These are phyloP conservation scores for Dicaeum eximium DNA, from an alignment of 2,113 vertebrate species.

Conservation along the genomic window DNA sequence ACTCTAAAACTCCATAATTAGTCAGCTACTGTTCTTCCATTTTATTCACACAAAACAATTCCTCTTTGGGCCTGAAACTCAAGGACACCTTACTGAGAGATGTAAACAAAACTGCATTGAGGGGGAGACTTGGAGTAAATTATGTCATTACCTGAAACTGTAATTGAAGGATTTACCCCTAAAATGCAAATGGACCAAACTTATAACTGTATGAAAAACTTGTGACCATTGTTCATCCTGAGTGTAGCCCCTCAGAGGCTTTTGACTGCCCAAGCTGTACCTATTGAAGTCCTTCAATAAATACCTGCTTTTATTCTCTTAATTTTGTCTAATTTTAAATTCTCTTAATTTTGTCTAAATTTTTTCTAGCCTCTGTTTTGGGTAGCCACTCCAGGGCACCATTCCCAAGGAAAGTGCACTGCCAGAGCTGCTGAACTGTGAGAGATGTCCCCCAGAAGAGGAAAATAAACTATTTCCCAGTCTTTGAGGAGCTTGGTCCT, in stretches of 20 bases:
- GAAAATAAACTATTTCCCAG: background rate
- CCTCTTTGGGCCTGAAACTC: background rate
- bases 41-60: background rate
- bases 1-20: background rate
- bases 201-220: background rate
- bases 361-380: background rate
- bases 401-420: background rate
- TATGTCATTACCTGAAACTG: background rate
- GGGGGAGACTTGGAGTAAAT: background rate
- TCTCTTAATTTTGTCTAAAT: background rate
- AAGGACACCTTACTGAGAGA: background rate
- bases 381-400: too few species aligned
- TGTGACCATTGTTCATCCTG: background rate
- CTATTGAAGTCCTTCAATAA: background rate
- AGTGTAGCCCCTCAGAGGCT: background rate
- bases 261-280: background rate
- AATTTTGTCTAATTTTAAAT: background rate
- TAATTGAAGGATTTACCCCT: background rate
- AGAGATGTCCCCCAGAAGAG: background rate
- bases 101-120: background rate
- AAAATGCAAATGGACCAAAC: background rate
- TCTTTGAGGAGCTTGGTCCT: background rate
- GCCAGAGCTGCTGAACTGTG: background rate
- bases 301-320: too few species aligned
- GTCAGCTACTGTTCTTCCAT: too few species aligned